Conservation (phyloP, 2,888 invertebrate genomes). For the Cheilosia urbana region DNA sequence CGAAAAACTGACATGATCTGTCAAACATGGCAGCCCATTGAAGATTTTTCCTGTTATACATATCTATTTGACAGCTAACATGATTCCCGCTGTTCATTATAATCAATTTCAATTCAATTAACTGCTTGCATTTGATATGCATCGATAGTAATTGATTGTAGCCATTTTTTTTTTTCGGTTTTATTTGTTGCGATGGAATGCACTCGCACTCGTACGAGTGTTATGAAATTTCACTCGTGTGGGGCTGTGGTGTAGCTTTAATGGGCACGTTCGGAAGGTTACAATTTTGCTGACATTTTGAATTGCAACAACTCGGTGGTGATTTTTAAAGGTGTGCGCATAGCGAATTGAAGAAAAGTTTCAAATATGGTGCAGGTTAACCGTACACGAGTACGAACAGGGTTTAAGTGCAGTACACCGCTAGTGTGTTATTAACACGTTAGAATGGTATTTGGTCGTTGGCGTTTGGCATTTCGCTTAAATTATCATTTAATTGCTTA, state of each 20-base stretch:
- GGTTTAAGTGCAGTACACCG: not conserved
- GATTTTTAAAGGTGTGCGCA: slow-evolving; percentile 42
- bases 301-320: slow-evolving; percentile 15
- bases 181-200: slow-evolving; percentile 3
- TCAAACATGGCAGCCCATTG: slow-evolving; percentile 8
- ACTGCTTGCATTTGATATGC: slow-evolving; percentile 14
- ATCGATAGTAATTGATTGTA: slow-evolving; percentile 22
- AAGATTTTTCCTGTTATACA: not conserved
- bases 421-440: slow-evolving; percentile 2
- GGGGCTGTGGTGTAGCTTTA: slow-evolving; percentile 30
- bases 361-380: slow-evolving; percentile 9
- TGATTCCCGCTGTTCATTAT: slow-evolving; percentile 2
- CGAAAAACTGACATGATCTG: slow-evolving; percentile 5
- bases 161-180: not conserved
- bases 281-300: slow-evolving; percentile 54
- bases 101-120: slow-evolving; percentile 45
- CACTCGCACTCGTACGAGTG: not conserved
- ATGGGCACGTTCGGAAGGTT: slow-evolving; percentile 36
- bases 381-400: not conserved
- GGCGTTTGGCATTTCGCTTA: slow-evolving; percentile 34
- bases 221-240: slow-evolving; percentile 25
- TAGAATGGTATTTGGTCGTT: slow-evolving; percentile 10
- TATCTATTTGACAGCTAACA: slow-evolving; percentile 30
- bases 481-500: slow-evolving; percentile 29
- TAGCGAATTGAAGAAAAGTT: not conserved